A percentile compares a stretch with the other conserved stretches of the same genome.
phyloP scores from a whole-genome alignment of 2,113 vertebrate species.

The Campylorhamphus procurvoides region DNA sequence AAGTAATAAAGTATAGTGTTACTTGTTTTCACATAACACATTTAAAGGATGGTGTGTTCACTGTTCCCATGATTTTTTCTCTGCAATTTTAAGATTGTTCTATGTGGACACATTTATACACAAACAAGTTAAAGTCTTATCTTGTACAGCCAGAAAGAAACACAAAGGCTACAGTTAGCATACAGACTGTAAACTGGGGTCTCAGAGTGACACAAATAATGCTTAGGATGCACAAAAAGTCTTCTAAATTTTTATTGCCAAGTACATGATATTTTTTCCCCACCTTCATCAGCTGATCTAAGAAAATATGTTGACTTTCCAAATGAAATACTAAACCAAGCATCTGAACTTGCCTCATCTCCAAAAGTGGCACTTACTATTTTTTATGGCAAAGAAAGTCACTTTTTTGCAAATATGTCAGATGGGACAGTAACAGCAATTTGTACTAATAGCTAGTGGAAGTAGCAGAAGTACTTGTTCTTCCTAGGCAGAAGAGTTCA shows the following conservation, averaged over 20 bases:
- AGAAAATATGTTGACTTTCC: background rate
- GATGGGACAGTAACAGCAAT: background rate
- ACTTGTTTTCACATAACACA: background rate
- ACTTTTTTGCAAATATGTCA: background rate
- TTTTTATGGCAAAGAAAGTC: background rate
- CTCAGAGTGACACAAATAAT: background rate
- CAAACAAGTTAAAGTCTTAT: background rate
- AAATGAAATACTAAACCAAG: background rate
- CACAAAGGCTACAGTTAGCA: background rate
- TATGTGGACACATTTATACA: background rate
- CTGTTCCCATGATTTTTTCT: background rate
- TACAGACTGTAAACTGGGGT: background rate
- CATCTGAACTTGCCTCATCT: background rate
- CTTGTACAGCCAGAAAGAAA: background rate
- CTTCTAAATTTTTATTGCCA: background rate
- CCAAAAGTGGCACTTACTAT: background rate
- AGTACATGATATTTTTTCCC: background rate
- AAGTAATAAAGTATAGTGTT: background rate
- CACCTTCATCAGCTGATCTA: background rate
- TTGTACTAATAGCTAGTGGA: background rate
- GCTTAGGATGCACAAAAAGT: background rate
- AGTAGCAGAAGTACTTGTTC: background rate
- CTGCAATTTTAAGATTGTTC: background rate
- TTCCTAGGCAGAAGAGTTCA: background rate
- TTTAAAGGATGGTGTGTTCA: background rate